phyloP scores from a whole-genome alignment of 2,797 vertebrate species.

The Schizopygopsis malacanthus region DNA sequence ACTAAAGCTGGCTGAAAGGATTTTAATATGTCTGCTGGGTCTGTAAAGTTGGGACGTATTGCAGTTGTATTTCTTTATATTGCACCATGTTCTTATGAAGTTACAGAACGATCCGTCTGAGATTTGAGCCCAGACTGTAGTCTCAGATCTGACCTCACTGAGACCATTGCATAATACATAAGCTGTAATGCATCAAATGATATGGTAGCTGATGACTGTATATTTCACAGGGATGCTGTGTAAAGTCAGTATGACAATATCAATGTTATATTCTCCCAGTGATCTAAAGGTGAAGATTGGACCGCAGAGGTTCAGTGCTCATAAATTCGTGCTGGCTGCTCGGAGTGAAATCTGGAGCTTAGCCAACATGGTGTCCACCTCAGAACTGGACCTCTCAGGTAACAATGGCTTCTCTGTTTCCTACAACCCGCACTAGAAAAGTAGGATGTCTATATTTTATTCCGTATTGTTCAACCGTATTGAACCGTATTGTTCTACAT shows the following conservation, averaged over 20 bases:
- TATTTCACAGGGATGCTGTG: conserved; percentile 14
- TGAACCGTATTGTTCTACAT: no score
- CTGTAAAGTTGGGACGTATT: background rate
- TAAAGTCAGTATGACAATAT: conserved; percentile 20
- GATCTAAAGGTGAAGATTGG: conserved; percentile 94
- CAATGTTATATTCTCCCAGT: conserved; percentile 70
- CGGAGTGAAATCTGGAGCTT: conserved; percentile 95
- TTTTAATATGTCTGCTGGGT: background rate
- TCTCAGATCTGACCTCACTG: conserved; percentile 2
- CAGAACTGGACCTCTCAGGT: conserved; percentile 95
- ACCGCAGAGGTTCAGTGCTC: conserved; percentile 82
- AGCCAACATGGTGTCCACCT: conserved; percentile 84
- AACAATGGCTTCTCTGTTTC: conserved; percentile 61
- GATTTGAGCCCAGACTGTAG: conserved; percentile 8
- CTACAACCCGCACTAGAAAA: background rate
- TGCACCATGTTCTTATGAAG: background rate
- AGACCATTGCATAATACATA: conserved; percentile 11
- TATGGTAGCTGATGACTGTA: background rate
- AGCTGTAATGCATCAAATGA: background rate
- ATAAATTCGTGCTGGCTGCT: conserved; percentile 97
- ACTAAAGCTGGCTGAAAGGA: background rate
- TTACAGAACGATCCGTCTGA: conserved; percentile 7
- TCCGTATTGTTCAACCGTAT: background rate
- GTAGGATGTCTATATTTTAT: background rate
- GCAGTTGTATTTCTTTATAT: background rate